A percentile compares a stretch with the other conserved stretches of the same genome.
Evolutionary conservation across 1,140 invertebrate species (phyloP).

Genomic region (Mamestra configurata): DNA sequence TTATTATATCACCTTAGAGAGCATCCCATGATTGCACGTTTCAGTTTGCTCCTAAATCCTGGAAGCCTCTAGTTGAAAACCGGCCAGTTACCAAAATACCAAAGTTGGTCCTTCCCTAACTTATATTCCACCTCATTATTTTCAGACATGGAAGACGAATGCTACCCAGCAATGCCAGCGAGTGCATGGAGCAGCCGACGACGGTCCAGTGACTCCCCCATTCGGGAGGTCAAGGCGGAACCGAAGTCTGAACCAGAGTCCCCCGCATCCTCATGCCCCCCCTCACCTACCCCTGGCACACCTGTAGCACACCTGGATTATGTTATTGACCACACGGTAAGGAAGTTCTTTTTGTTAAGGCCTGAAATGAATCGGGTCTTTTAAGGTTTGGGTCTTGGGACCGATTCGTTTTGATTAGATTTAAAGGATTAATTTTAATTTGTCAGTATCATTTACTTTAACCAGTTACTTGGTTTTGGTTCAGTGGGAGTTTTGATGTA

Average conservation of each 20-base stretch:
- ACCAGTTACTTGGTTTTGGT: too few relatives aligned
- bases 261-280: constrained; percentile 90
- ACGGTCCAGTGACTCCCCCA: constrained; percentile 78
- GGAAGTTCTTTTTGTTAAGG: constrained; percentile 20
- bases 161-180: constrained; percentile 92
- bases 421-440: too few relatives aligned
- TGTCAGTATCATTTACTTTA: too few relatives aligned
- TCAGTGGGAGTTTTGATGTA: too few relatives aligned
- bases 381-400: neutral
- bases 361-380: neutral
- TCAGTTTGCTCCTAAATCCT: too few relatives aligned
- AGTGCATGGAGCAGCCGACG: constrained; percentile 86
- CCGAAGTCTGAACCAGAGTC: constrained; percentile 91
- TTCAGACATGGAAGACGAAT: constrained; percentile 95
- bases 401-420: neutral
- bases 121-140: neutral
- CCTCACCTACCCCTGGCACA: constrained; percentile 87
- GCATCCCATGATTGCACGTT: too few relatives aligned
- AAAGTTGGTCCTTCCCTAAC: neutral
- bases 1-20: too few relatives aligned
- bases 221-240: constrained; percentile 91
- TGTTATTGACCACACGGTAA: constrained; percentile 88
- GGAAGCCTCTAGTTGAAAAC: neutral
- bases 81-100: neutral
- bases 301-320: constrained; percentile 85